phyloP scores from a whole-genome alignment of 2,113 vertebrate species.

The Glaucomys volans region DNA sequence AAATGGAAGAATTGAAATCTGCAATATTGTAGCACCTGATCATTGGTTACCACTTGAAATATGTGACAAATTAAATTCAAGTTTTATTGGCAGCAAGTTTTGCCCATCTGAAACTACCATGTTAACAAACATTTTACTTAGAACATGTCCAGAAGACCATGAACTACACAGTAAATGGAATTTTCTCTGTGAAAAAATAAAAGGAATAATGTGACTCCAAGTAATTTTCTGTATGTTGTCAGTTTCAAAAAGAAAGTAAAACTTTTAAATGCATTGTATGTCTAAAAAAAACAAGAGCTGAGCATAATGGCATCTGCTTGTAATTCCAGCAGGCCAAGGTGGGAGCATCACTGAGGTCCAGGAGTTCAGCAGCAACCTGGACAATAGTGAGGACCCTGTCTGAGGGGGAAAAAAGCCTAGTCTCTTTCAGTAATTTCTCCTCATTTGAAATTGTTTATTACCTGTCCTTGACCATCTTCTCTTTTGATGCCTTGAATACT shows the following conservation, averaged over 20 bases:
- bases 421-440: conserved; percentile 7
- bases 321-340: background rate
- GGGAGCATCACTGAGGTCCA: background rate
- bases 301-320: background rate
- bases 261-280: background rate
- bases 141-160: conserved; percentile 77
- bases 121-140: conserved; percentile 80
- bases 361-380: background rate
- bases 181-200: conserved; percentile 90
- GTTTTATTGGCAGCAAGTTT: conserved; percentile 90
- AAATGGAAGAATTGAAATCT: conserved; percentile 90
- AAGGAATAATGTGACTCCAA: conserved; percentile 89
- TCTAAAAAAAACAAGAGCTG: background rate
- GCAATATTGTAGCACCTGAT: conserved; percentile 85
- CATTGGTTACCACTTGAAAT: conserved; percentile 90
- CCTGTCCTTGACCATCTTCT: background rate
- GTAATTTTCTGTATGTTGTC: conserved; percentile 59
- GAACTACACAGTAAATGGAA: conserved; percentile 87
- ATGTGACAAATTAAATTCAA: conserved; percentile 83
- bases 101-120: conserved; percentile 85
- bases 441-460: background rate
- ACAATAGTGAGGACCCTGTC: background rate
- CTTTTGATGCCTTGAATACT: background rate
- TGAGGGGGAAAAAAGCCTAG: background rate
- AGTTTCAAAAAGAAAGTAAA: conserved; percentile 71